These are phyloP conservation scores for Orthosia gothica DNA, from an alignment of 2,888 invertebrate genomes.

Conservation along the genomic window DNA sequence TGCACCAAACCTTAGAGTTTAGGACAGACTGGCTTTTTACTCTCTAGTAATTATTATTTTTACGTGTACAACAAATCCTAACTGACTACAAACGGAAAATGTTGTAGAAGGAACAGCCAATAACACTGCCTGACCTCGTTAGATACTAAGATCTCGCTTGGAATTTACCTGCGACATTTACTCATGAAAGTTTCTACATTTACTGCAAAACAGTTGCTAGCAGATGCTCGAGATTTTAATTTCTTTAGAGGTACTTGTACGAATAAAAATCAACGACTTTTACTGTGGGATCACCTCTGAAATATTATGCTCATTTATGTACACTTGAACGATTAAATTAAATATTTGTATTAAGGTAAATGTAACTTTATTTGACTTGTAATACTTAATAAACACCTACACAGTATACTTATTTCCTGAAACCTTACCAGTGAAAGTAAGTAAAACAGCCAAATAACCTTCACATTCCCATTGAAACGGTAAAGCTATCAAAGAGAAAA, in stretches of 20 bases:
- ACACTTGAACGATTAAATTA: no score
- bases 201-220: constrained; percentile 12
- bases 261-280: no score
- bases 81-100: background rate
- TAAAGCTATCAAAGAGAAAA: constrained; percentile 14
- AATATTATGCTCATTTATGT: no score
- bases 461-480: background rate
- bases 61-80: background rate
- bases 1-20: no score
- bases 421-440: no score
- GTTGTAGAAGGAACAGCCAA: constrained; percentile 1
- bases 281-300: no score
- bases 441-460: background rate
- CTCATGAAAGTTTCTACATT: background rate
- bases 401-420: no score
- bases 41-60: background rate
- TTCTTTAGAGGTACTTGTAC: no score
- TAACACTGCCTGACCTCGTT: constrained; percentile 1
- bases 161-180: constrained; percentile 2
- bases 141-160: constrained; percentile 2
- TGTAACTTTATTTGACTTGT: no score
- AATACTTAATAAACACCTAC: no score
- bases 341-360: no score
- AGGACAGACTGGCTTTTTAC: background rate
- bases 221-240: background rate